A percentile compares a stretch with the other conserved stretches of the same genome.
These are phyloP conservation scores for Molossus alvarezi DNA, from an alignment of 2,797 vertebrate species.

Conservation along the genomic window DNA sequence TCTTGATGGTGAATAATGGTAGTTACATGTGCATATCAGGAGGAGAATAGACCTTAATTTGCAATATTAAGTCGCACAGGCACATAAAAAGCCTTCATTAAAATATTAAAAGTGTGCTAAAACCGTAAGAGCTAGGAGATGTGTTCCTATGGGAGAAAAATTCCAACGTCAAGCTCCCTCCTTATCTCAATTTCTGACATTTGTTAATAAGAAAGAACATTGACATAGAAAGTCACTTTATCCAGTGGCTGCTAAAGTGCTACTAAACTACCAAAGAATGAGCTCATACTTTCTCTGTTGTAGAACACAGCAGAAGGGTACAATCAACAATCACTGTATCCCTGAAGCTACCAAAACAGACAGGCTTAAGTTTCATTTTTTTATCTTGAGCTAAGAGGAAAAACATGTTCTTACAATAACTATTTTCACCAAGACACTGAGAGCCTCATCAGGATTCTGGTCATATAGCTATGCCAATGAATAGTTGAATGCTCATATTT, in stretches of 20 bases:
- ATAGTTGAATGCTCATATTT: not conserved
- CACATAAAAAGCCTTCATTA: conserved; percentile 82
- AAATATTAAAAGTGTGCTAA: conserved; percentile 82
- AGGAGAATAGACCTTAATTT: conserved; percentile 82
- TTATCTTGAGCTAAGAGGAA: not conserved
- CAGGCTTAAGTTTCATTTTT: not conserved
- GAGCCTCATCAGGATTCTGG: not conserved
- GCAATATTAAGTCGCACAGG: conserved; percentile 69
- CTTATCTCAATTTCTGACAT: conserved; percentile 80
- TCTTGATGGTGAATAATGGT: conserved; percentile 83
- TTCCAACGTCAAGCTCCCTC: conserved; percentile 62
- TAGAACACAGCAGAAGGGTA: conserved; percentile 23
- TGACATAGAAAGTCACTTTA: conserved; percentile 78
- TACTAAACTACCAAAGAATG: conserved; percentile 38
- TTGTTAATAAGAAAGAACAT: conserved; percentile 81
- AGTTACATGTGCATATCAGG: conserved; percentile 79
- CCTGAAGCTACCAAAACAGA: conserved; percentile 23
- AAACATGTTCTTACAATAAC: not conserved
- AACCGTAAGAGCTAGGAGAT: conserved; percentile 69
- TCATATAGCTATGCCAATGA: not conserved
- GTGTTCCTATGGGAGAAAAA: conserved; percentile 69
- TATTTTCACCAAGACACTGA: conserved; percentile 35
- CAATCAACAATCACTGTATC: not conserved
- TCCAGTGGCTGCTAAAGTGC: conserved; percentile 38
- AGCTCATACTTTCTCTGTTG: conserved; percentile 50